Conservation (phyloP, 2,888 invertebrate species). For the Agrilus mali region DNA sequence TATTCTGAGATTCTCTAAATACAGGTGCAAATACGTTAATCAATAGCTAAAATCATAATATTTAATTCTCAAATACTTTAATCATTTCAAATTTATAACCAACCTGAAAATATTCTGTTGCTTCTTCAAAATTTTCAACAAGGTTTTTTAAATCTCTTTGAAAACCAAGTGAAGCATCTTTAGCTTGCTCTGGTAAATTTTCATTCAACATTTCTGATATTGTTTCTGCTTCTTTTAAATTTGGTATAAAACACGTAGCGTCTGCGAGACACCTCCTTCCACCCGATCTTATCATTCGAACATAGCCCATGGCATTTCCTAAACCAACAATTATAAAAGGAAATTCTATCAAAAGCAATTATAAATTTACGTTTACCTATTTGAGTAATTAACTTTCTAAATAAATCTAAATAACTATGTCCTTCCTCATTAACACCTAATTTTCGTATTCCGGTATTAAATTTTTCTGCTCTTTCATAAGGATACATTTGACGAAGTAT, state of each 20-base stretch:
- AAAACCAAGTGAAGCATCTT: conserved; percentile 56
- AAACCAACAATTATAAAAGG: conserved; percentile 6
- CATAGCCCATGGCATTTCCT: conserved; percentile 90
- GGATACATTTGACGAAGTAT: conserved; percentile 59
- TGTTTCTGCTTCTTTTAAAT: conserved; percentile 41
- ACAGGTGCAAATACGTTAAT: conserved; percentile 87
- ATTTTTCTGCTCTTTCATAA: conserved; percentile 85
- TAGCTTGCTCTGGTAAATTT: conserved; percentile 44
- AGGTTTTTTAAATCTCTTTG: conserved; percentile 68
- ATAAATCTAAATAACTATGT: conserved; percentile 83
- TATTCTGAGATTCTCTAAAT: conserved; percentile 73
- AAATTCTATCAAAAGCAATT: conserved; percentile 3
- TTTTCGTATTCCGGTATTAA: conserved; percentile 81
- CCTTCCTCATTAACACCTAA: conserved; percentile 73
- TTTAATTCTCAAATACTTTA: not conserved
- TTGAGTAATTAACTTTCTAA: conserved; percentile 82
- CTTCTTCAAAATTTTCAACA: conserved; percentile 46
- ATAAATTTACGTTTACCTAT: conserved; percentile 48
- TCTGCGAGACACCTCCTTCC: conserved; percentile 86
- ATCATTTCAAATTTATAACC: conserved; percentile 1
- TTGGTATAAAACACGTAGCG: conserved; percentile 80
- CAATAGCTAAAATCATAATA: conserved; percentile 46
- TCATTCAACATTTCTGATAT: conserved; percentile 45
- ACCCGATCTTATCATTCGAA: conserved; percentile 86
- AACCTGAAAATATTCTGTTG: conserved; percentile 23